Conservation (phyloP, 2,888 invertebrate genomes). For the Sphinx pinastri region DNA sequence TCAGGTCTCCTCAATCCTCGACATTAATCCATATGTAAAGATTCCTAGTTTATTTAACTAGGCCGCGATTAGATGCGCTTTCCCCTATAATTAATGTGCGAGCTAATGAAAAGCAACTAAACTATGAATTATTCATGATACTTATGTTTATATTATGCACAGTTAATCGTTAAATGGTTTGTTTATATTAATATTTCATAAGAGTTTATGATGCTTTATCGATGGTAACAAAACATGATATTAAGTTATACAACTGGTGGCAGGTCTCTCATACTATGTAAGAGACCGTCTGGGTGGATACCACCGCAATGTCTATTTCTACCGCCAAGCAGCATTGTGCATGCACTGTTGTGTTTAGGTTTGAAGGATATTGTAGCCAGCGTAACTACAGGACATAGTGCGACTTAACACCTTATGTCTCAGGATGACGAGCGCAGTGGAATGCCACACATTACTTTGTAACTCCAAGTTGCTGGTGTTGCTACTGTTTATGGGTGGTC, state of each 20-base stretch:
- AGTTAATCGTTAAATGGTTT: not conserved
- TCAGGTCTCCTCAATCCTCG: constrained; percentile 29
- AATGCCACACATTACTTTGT: no score
- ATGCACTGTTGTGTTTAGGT: no score
- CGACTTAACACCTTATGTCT: no score
- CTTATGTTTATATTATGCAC: constrained; percentile 14
- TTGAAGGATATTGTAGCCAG: no score
- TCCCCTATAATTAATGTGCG: constrained; percentile 56
- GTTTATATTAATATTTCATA: not conserved
- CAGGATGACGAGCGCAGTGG: no score
- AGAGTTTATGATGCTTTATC: not conserved
- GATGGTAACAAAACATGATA: not conserved
- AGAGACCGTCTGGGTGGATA: no score
- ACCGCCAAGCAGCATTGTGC: no score
- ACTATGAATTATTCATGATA: constrained; percentile 59
- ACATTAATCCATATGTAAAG: constrained; percentile 40
- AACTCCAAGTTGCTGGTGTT: no score
- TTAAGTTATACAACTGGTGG: not conserved
- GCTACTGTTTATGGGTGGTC: no score
- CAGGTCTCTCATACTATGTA: no score
- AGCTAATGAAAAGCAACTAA: constrained; percentile 53
- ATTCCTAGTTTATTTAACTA: constrained; percentile 38
- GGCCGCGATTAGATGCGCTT: constrained; percentile 60
- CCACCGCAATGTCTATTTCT: no score
- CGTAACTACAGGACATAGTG: no score